A percentile compares a stretch with the other conserved stretches of the same genome.
These are phyloP conservation scores for Caranx ignobilis DNA, from an alignment of 2,113 vertebrate genomes.

Conservation along the genomic window DNA sequence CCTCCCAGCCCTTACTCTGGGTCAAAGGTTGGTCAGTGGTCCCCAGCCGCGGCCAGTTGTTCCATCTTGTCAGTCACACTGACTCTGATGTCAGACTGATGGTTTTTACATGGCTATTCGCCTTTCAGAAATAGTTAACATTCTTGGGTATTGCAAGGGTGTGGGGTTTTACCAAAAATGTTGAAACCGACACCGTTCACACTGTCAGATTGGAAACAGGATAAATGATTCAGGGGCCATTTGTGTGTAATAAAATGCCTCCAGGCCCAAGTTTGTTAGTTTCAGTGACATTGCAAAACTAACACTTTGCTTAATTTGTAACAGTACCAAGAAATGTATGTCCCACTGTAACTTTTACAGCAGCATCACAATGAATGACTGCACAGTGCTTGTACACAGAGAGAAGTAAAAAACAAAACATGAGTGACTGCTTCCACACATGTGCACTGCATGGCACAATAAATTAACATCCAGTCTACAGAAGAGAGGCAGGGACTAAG, in stretches of 20 bases:
- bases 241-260: conserved; percentile 38
- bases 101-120: conserved; percentile 37
- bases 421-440: too few relatives aligned
- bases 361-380: neutral
- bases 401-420: too few relatives aligned
- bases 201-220: conserved; percentile 22
- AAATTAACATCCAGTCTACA: too few relatives aligned
- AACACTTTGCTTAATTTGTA: conserved; percentile 25
- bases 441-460: too few relatives aligned
- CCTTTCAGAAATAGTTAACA: conserved; percentile 61
- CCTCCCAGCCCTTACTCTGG: conserved; percentile 12
- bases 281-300: conserved; percentile 32
- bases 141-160: conserved; percentile 42
- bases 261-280: conserved; percentile 12
- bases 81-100: conserved; percentile 64
- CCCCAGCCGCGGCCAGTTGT: conserved; percentile 65
- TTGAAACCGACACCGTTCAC: conserved; percentile 61
- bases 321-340: conserved; percentile 20
- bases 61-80: conserved; percentile 65
- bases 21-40: conserved; percentile 49
- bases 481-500: too few relatives aligned
- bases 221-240: conserved; percentile 29
- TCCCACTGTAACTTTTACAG: neutral
- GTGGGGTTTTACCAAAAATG: conserved; percentile 63
- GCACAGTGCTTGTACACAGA: neutral